Evolutionary conservation across 2,113 vertebrate species (phyloP).

Genomic region (Brienomyrus longianalis): DNA sequence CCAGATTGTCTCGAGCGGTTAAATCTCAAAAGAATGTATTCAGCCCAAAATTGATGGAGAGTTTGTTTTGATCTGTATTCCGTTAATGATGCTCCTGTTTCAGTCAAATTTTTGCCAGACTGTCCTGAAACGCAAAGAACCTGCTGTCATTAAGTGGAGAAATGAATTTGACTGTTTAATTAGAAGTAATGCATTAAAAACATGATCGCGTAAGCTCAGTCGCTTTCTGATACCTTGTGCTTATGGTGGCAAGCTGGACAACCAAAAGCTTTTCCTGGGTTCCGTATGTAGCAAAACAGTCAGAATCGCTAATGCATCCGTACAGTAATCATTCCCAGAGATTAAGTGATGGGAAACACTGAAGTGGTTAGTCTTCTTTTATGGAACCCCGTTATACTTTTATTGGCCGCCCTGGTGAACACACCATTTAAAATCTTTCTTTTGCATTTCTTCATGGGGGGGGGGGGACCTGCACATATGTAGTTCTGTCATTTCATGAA

Average conservation of each 20-base stretch:
- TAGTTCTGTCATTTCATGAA: neutral
- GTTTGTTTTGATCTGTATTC: neutral
- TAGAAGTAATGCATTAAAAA: neutral
- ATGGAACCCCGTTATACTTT: neutral
- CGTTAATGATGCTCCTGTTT: neutral
- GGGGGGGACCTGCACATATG: neutral
- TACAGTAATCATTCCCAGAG: neutral
- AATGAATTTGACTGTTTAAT: neutral
- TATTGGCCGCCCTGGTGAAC: neutral
- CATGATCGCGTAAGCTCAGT: neutral
- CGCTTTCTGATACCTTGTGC: neutral
- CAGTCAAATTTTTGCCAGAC: neutral
- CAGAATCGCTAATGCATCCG: neutral
- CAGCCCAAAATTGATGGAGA: neutral
- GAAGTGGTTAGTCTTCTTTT: slow-evolving; percentile 4
- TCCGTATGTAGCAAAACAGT: neutral
- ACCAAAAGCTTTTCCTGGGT: neutral
- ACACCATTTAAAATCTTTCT: neutral
- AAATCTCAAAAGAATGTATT: neutral
- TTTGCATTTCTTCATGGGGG: neutral
- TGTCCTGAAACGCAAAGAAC: neutral
- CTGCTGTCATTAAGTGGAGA: neutral
- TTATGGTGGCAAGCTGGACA: neutral
- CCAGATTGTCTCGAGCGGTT: neutral
- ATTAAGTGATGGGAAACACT: neutral